Percentiles rank a stretch among this genome's conserved stretches.
Conservation (phyloP, 1,140 invertebrate species). For the Acromyrmex echinatior region DNA sequence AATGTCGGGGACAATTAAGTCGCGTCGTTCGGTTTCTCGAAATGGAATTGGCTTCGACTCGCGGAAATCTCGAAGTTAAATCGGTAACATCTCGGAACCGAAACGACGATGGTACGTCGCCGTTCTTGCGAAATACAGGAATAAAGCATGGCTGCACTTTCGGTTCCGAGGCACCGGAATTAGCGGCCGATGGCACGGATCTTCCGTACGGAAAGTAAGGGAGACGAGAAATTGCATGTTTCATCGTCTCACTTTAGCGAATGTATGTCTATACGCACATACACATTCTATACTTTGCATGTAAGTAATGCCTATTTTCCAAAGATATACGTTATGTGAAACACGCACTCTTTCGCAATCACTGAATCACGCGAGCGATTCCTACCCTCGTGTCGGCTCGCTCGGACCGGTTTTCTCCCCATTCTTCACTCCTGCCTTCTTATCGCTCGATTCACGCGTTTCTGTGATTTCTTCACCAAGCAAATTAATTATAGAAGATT, state of each 20-base stretch:
- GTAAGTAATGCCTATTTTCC: conserved; percentile 94
- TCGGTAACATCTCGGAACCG: neutral
- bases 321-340: conserved; percentile 80
- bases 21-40: conserved; percentile 15
- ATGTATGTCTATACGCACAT: conserved; percentile 71
- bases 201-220: neutral
- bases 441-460: conserved; percentile 12
- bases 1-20: conserved; percentile 1
- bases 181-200: conserved; percentile 34
- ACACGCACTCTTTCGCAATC: conserved; percentile 58
- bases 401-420: neutral
- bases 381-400: neutral
- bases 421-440: neutral
- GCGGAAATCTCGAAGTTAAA: conserved; percentile 26
- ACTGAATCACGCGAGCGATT: conserved; percentile 53
- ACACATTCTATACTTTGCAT: conserved; percentile 96
- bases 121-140: neutral
- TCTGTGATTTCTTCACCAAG: neutral
- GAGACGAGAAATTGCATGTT: conserved; percentile 45
- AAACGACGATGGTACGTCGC: neutral
- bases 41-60: conserved; percentile 29
- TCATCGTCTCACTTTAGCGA: conserved; percentile 46
- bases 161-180: conserved; percentile 1
- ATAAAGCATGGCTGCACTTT: neutral
- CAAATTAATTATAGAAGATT: no score